phyloP scores from a whole-genome alignment of 1,140 invertebrate genomes.

The Pogonus chalceus region DNA sequence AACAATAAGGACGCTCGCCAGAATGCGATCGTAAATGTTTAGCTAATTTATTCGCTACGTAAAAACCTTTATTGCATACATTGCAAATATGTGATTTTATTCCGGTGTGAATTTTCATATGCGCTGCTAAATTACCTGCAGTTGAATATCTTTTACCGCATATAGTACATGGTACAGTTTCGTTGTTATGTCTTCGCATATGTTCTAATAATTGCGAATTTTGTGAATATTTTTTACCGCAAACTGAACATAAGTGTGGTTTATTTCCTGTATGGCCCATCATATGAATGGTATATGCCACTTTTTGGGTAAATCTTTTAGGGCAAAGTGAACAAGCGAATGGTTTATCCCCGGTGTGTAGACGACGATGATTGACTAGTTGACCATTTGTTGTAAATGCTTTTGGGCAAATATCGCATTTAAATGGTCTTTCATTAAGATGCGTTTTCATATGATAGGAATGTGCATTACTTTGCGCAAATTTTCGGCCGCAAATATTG shows the following conservation, averaged over 20 bases:
- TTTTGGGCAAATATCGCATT: slow-evolving; percentile 68
- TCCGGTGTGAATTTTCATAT: slow-evolving; percentile 40
- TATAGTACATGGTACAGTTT: slow-evolving; percentile 30
- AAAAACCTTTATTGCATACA: slow-evolving; percentile 29
- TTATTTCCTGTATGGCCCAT: slow-evolving; percentile 6
- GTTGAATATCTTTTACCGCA: slow-evolving; percentile 40
- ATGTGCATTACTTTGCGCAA: slow-evolving; percentile 42
- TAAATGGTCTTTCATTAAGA: slow-evolving; percentile 62
- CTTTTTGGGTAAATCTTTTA: slow-evolving; percentile 7
- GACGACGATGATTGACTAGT: slow-evolving; percentile 37
- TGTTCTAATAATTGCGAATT: slow-evolving; percentile 2
- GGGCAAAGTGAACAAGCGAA: slow-evolving; percentile 4
- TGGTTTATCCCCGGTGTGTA: slow-evolving; percentile 13
- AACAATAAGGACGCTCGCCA: slow-evolving; percentile 38
- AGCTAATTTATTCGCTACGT: slow-evolving; percentile 27
- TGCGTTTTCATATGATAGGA: slow-evolving; percentile 38
- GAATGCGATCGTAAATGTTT: slow-evolving; percentile 39
- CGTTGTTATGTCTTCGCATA: background rate
- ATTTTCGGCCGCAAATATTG: slow-evolving; percentile 39
- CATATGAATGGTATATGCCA: slow-evolving; percentile 1
- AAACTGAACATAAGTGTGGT: slow-evolving; percentile 7
- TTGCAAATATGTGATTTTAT: slow-evolving; percentile 39
- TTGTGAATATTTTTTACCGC: slow-evolving; percentile 8
- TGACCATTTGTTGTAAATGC: slow-evolving; percentile 52
- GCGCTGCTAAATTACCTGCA: slow-evolving; percentile 23